Base-by-base conservation (phyloP, 2,797 vertebrate genomes). In the Sarcophilus harrisii region DNA sequence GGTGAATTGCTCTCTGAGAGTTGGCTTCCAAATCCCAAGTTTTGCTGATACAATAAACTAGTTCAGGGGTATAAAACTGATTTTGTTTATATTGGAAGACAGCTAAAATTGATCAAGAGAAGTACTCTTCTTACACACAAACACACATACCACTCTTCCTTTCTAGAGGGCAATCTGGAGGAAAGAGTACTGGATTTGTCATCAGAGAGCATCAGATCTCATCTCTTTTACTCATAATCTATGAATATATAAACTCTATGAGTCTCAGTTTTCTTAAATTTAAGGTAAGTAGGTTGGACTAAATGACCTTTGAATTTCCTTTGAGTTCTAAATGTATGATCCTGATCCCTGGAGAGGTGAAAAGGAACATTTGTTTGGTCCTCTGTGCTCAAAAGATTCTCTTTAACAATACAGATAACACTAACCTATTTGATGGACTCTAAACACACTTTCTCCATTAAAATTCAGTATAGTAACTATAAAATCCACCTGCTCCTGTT, bases 391-490 rank as follows among this genome's bases (percentile, higher is more conserved):
- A 92, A 95, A 94, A 97, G 73, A 58, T 94, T 54, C 27, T 90
- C 59, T 96, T 66, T 95, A 90, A 66, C 94, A 96, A 96, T 91
- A 97, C 92, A 92, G 96, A 96, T 97, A 97, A 97, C 96, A 97
- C 91, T 96, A 96, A 97, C 91, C 93, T 90, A 97, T 94, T 96
- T 93, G 94, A 91, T 96, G 95, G 96, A 97, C 96, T 96, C 93
- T 28, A 92, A 91, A 97, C 95, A 91, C 93, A 96, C 97, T 97
- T 98, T 97, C 97, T 97, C 96, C 96, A 97, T 97, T 97, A 97
- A 98, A 97, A 96, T 96, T 96, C 97, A 97, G 97, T 97, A 95
- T 97, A 98, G 97, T 98, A 97, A 97, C 96, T 97, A 98, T 97
- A 98, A 98, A 98, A 97, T 66, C 96, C 95, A 97, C 97, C 96